Evolutionary conservation across 1,140 invertebrate genomes (phyloP), one percentile per base, ranked within the genome.

Genomic region (Calosoma granatense): DNA sequence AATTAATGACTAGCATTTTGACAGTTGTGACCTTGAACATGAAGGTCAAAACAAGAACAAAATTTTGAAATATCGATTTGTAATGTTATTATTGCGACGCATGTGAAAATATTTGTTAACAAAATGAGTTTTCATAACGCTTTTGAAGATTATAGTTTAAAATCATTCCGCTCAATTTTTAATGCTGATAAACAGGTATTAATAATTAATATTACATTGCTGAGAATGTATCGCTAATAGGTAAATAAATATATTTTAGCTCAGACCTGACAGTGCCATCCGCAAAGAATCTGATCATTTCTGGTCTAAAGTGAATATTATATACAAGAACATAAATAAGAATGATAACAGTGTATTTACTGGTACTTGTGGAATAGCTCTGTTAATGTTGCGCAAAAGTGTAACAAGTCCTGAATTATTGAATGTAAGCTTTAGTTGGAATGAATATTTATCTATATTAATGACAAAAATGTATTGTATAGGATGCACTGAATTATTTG

Each of bases 331-430:
- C 56, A 60, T 66, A 36, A 63, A 65, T 20, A 59, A 60, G n/a
- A 60, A 66, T 65, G 76, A 78, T 69, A 70, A 70, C 59, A 73
- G 72, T 36, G 72, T 79, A 4, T 79, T 78, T 58, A 79, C 78
- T 41, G 78, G 78, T 20, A 78, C 76, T 56, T 62, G 70, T 39
- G 78, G 76, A 21, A 58, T 76, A 30, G 75, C 76, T 43, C 61
- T 78, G 22, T 71, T 70, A 14, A 64, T 68, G 23, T 54, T 68
- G 12, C 61, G 58, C 22, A 65, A 65, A 60, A 60, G 57, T 58
- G 56, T 61, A 47, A 52, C 66, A 41, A 59, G 66, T 59, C 39
- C 30, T 22, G 20, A 59, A 22, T 67, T 65, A 55, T 56, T 71
- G 39, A 59, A 62, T 56, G 68, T 68, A 63, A 55, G 51, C 26